Percentiles rank a stretch among this genome's conserved stretches.
These are phyloP conservation scores for Forbesichthys papilliferus DNA, from an alignment of 2,113 vertebrate genomes.

Conservation along the genomic window DNA sequence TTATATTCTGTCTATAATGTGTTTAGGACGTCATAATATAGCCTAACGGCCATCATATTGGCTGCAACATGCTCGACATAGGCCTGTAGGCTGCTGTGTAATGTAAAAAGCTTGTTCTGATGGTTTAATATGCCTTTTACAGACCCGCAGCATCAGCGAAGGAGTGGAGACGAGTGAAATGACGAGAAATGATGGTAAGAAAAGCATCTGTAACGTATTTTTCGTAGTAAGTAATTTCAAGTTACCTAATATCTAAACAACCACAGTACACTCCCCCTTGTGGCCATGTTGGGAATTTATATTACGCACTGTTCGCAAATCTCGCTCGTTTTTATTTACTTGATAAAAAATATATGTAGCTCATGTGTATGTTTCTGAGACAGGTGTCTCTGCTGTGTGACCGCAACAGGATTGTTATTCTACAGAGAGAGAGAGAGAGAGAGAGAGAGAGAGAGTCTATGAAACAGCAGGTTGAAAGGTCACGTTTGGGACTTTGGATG, in stretches of 20 bases:
- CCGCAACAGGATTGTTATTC: background rate
- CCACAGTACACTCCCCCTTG: conserved; percentile 32
- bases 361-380: too few relatives aligned
- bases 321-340: too few relatives aligned
- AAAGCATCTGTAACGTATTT: background rate
- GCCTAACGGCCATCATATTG: background rate
- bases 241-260: background rate
- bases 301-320: too few relatives aligned
- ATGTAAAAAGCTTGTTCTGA: background rate
- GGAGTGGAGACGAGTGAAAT: conserved; percentile 57
- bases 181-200: conserved; percentile 71
- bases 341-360: too few relatives aligned
- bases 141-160: conserved; percentile 74
- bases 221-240: background rate
- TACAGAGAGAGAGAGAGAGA: background rate
- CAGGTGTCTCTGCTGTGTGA: too few relatives aligned
- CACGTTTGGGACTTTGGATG: conserved; percentile 38
- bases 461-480: conserved; percentile 25
- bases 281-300: conserved; percentile 21
- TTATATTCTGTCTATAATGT: too few relatives aligned
- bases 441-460: background rate
- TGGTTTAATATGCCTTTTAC: conserved; percentile 13
- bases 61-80: background rate
- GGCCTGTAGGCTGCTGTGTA: too few relatives aligned
- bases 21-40: background rate